phyloP scores from a whole-genome alignment of 2,888 invertebrate species.

The Thelaira solivaga region DNA sequence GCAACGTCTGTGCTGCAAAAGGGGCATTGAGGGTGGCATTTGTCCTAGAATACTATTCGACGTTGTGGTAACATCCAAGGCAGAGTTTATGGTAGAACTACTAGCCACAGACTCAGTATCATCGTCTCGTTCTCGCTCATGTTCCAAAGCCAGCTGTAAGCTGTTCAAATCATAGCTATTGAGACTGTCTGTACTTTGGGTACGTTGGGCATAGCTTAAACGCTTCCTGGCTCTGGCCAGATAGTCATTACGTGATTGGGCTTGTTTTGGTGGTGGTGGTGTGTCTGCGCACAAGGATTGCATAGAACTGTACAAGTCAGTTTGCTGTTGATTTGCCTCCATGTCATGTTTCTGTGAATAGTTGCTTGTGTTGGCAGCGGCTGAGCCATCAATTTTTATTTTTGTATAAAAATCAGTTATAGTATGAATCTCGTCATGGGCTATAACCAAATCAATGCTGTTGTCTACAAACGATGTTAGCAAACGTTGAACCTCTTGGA shows the following conservation, averaged over 20 bases:
- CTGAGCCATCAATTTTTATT: conserved; percentile 75
- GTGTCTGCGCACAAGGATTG: conserved; percentile 52
- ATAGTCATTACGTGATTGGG: conserved; percentile 59
- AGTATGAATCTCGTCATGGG: conserved; percentile 81
- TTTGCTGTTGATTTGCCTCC: conserved; percentile 32
- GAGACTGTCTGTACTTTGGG: conserved; percentile 74
- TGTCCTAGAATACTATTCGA: conserved; percentile 20
- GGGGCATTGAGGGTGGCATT: conserved; percentile 71
- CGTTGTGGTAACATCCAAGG: conserved; percentile 31
- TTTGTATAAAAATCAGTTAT: conserved; percentile 76
- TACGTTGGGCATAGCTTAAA: conserved; percentile 73
- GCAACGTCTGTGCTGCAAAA: conserved; percentile 73
- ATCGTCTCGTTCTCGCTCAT: conserved; percentile 65
- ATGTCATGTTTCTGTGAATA: conserved; percentile 19
- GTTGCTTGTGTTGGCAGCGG: not conserved
- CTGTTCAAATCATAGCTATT: conserved; percentile 71
- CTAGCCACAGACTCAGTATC: conserved; percentile 61
- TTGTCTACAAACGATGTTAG: conserved; percentile 75
- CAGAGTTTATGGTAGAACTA: conserved; percentile 56
- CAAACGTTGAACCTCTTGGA: conserved; percentile 82
- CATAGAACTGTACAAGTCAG: conserved; percentile 58
- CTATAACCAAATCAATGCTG: conserved; percentile 81
- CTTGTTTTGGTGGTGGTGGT: conserved; percentile 6
- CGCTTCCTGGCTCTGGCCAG: conserved; percentile 68
- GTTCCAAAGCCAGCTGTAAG: conserved; percentile 70